These are phyloP conservation scores for Neotoma lepida DNA, from an alignment of 2,113 vertebrate species.

Conservation along the genomic window DNA sequence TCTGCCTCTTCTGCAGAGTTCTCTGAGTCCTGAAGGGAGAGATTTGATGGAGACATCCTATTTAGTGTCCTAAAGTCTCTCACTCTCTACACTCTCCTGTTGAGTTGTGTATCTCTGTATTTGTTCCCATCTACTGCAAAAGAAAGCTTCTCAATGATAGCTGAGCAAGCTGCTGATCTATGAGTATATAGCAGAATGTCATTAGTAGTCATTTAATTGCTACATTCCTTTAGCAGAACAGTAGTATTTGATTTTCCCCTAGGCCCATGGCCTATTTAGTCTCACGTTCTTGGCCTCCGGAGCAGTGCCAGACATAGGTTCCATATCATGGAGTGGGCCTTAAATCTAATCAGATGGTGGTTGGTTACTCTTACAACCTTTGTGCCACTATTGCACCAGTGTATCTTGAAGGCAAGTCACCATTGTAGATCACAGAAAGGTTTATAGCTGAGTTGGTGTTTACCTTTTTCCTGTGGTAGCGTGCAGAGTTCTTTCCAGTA, in stretches of 20 bases:
- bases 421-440: neutral
- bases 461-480: neutral
- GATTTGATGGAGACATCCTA: neutral
- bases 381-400: neutral
- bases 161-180: neutral
- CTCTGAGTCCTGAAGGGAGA: neutral
- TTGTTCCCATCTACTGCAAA: neutral
- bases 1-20: neutral
- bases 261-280: neutral
- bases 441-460: neutral
- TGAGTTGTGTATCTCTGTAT: neutral
- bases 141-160: neutral
- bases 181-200: neutral
- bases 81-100: neutral
- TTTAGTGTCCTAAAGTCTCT: neutral
- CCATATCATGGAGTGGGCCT: neutral
- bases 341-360: neutral
- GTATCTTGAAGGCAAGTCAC: neutral
- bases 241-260: neutral
- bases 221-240: neutral
- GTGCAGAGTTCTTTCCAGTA: neutral
- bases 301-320: neutral
- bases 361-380: neutral
- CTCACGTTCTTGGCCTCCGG: neutral
- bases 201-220: neutral